Evolutionary conservation across 23 tunicate species (phyloP).

Genomic region (Trididemnum clinides): DNA sequence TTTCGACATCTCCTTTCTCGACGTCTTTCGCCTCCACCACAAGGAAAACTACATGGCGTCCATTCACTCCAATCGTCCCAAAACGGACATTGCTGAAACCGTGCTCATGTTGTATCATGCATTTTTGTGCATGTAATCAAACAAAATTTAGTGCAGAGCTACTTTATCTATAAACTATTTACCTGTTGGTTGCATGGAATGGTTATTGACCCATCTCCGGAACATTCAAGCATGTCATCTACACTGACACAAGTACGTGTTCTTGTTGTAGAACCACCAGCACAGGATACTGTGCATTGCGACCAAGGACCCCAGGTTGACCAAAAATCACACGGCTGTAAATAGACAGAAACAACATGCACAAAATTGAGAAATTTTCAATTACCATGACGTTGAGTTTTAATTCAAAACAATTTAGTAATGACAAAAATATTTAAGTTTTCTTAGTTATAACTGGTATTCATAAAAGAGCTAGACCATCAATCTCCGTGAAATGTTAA

Average conservation of each 20-base stretch:
- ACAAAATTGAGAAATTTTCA: too few species aligned
- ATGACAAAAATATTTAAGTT: too few species aligned
- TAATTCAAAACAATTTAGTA: too few species aligned
- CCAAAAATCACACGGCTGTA: conserved; percentile 33
- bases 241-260: conserved; percentile 49
- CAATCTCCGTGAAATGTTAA: too few species aligned
- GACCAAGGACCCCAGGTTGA: conserved; percentile 49
- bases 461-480: too few species aligned
- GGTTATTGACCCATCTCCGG: background rate
- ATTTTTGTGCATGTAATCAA: background rate
- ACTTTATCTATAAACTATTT: too few species aligned
- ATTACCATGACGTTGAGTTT: too few species aligned
- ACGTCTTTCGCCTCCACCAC: conserved; percentile 38
- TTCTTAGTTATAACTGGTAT: too few species aligned
- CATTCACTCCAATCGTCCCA: conserved; percentile 47
- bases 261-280: conserved; percentile 50
- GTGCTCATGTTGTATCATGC: background rate
- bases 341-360: too few species aligned
- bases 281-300: conserved; percentile 35
- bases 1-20: conserved; percentile 34
- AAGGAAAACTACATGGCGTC: conserved; percentile 31
- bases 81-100: conserved; percentile 34
- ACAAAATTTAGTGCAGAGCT: too few species aligned
- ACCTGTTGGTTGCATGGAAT: conserved; percentile 22
- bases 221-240: conserved; percentile 4